A percentile compares a stretch with the other conserved stretches of the same genome.
Conservation (phyloP, 2,797 vertebrate species). For the Fundulus diaphanus region DNA sequence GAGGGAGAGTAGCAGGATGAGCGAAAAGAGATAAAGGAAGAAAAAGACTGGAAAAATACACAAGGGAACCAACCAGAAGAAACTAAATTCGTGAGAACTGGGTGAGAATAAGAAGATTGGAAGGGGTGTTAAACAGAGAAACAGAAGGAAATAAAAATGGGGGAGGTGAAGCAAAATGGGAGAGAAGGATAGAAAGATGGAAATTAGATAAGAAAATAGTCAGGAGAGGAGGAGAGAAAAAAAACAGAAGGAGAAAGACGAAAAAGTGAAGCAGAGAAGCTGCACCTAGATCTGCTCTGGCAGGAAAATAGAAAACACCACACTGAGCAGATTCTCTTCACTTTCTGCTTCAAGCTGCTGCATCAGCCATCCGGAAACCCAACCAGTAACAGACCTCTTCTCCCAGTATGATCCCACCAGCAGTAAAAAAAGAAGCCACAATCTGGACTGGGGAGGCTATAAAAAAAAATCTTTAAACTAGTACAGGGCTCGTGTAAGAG, state of each 20-base stretch:
- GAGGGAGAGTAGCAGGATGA: not conserved
- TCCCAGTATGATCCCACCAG: conserved; percentile 9
- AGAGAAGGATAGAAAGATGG: not conserved
- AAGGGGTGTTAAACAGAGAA: not conserved
- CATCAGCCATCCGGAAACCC: conserved; percentile 1
- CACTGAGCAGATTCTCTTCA: conserved; percentile 10
- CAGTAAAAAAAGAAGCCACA: conserved; percentile 12
- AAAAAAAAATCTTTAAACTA: conserved; percentile 16
- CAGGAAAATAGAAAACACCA: not conserved
- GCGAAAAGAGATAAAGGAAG: not conserved
- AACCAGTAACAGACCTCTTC: conserved; percentile 10
- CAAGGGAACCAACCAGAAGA: not conserved
- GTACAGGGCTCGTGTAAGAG: not conserved
- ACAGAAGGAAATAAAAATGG: not conserved
- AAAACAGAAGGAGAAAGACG: not conserved
- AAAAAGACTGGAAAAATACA: not conserved
- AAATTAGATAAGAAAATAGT: not conserved
- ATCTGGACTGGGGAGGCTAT: not conserved
- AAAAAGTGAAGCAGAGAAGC: conserved; percentile 13
- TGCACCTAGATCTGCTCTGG: conserved; percentile 50
- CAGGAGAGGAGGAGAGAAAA: too few species aligned
- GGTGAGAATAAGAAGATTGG: not conserved
- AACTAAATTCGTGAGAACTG: not conserved
- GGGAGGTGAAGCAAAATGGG: not conserved
- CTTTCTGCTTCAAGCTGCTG: conserved; percentile 21